Percentiles rank a stretch among this genome's conserved stretches.
Evolutionary conservation across 2,113 vertebrate genomes (phyloP).

Genomic region (Geococcyx californianus): DNA sequence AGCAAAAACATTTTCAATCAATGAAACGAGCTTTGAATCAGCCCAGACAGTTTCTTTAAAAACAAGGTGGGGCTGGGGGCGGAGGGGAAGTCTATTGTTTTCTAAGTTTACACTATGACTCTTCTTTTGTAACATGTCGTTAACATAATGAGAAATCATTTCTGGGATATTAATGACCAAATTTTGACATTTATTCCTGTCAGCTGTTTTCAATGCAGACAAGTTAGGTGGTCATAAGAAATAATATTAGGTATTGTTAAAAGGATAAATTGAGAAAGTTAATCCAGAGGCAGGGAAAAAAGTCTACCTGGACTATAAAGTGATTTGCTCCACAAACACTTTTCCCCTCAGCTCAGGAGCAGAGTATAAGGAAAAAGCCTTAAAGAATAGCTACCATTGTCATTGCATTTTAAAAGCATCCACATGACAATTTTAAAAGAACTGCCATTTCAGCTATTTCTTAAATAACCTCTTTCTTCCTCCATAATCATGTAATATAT

Average conservation of each 20-base stretch:
- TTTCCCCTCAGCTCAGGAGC: background rate
- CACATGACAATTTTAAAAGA: slow-evolving; percentile 70
- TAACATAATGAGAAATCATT: slow-evolving; percentile 26
- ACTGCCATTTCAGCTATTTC: slow-evolving; percentile 74
- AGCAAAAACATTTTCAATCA: slow-evolving; percentile 35
- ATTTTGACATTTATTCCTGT: slow-evolving; percentile 18
- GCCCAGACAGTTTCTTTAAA: background rate
- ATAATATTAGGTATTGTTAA: background rate
- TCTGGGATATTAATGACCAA: background rate
- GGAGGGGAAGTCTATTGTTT: background rate
- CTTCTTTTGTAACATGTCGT: slow-evolving; percentile 30
- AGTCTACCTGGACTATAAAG: slow-evolving; percentile 44
- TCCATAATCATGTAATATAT: slow-evolving; percentile 71
- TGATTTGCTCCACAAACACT: slow-evolving; percentile 62
- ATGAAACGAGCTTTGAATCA: background rate
- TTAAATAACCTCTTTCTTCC: slow-evolving; percentile 74
- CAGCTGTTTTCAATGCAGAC: slow-evolving; percentile 33
- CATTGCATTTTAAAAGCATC: slow-evolving; percentile 59
- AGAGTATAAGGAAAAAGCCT: slow-evolving; percentile 44
- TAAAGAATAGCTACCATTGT: slow-evolving; percentile 66
- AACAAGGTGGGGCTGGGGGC: background rate
- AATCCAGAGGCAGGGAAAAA: background rate
- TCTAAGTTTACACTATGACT: slow-evolving; percentile 7
- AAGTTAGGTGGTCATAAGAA: background rate
- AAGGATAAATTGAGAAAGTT: slow-evolving; percentile 15